Evolutionary conservation across 1,140 invertebrate species (phyloP).

Genomic region (Augochlora pura): DNA sequence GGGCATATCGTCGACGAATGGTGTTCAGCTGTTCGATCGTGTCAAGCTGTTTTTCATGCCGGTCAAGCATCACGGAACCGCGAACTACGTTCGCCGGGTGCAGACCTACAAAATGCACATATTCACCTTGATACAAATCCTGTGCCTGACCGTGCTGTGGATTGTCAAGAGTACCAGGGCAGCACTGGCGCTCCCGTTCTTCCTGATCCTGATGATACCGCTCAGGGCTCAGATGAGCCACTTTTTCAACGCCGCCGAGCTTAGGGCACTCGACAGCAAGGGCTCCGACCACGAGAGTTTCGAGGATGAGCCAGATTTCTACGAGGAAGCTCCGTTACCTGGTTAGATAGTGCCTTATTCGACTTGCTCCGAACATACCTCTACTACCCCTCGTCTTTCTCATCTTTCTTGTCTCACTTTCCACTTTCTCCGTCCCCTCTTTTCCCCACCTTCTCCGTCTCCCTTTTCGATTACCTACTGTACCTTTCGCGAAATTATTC

Average conservation of each 20-base stretch:
- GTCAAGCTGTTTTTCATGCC: conserved; percentile 94
- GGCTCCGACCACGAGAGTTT: conserved; percentile 86
- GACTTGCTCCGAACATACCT: conserved; percentile 29
- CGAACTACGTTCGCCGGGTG: conserved; percentile 89
- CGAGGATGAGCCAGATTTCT: conserved; percentile 96
- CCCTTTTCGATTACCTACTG: not conserved
- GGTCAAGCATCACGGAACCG: conserved; percentile 94
- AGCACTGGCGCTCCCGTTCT: conserved; percentile 95
- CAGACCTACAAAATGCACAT: conserved; percentile 95
- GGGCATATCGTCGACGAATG: conserved; percentile 95
- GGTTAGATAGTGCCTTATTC: conserved; percentile 82
- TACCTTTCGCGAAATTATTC: conserved; percentile 13
- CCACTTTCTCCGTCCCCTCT: not conserved
- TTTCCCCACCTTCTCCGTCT: no score
- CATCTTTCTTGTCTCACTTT: not conserved
- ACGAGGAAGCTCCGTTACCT: conserved; percentile 90
- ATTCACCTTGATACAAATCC: conserved; percentile 92
- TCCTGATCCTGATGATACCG: conserved; percentile 94
- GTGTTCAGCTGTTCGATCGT: conserved; percentile 95
- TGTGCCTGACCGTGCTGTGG: conserved; percentile 90
- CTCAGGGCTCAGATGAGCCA: conserved; percentile 87
- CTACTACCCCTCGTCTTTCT: not conserved
- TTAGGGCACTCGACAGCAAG: conserved; percentile 90
- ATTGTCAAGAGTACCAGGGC: conserved; percentile 92
- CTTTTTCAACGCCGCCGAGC: conserved; percentile 89